A percentile compares a stretch with the other conserved stretches of the same genome.
Conservation (phyloP, 2,888 invertebrate genomes). For the Ernsta delagoae region DNA sequence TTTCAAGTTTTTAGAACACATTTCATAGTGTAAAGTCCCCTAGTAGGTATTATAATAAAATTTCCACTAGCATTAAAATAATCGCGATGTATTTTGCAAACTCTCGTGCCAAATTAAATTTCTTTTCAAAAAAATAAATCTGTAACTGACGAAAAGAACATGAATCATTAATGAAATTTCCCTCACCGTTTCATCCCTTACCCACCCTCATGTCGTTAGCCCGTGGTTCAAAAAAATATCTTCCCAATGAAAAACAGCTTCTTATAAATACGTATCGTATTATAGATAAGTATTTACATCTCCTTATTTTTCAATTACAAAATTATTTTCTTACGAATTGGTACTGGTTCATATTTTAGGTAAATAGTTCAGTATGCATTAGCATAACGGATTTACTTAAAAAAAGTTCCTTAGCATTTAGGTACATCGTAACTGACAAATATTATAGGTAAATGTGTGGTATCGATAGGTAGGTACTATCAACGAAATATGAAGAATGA, state of each 20-base stretch:
- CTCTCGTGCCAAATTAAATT: neutral
- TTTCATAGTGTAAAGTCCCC: too few relatives aligned
- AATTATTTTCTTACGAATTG: slow-evolving; percentile 36
- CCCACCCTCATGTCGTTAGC: slow-evolving; percentile 48
- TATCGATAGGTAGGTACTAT: slow-evolving; percentile 45
- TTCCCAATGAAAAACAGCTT: slow-evolving; percentile 63
- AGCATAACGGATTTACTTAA: slow-evolving; percentile 20
- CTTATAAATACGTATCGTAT: slow-evolving; percentile 75
- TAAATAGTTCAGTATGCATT: slow-evolving; percentile 35
- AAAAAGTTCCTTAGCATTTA: slow-evolving; percentile 40
- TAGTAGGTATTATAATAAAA: neutral
- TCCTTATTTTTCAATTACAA: slow-evolving; percentile 43
- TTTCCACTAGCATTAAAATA: neutral
- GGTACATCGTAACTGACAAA: slow-evolving; percentile 44
- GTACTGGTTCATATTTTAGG: slow-evolving; percentile 35
- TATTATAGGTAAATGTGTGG: slow-evolving; percentile 33
- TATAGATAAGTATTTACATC: slow-evolving; percentile 77
- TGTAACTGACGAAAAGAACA: neutral
- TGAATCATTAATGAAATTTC: slow-evolving; percentile 35
- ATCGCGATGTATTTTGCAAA: neutral
- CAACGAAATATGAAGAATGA: slow-evolving; percentile 47
- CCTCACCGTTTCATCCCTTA: slow-evolving; percentile 44
- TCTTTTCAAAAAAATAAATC: slow-evolving; percentile 3
- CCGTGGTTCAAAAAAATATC: slow-evolving; percentile 54
- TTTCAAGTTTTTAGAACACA: too few relatives aligned